Percentiles rank a stretch among this genome's conserved stretches.
Evolutionary conservation across 2,113 vertebrate genomes (phyloP).

Genomic region (Eulacestoma nigropectus): DNA sequence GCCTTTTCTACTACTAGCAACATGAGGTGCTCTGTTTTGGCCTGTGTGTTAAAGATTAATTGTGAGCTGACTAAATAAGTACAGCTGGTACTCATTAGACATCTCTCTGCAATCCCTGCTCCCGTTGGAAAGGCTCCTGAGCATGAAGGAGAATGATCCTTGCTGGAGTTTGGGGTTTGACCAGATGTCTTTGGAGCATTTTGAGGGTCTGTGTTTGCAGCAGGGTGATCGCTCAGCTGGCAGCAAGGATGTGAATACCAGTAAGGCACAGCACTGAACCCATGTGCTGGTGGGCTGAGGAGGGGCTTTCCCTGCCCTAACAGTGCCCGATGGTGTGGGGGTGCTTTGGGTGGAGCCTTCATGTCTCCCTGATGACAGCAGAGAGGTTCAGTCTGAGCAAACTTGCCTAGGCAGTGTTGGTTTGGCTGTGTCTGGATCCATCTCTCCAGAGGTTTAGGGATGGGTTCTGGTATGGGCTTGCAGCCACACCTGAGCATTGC

Average conservation of each 20-base stretch:
- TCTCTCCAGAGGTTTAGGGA: background rate
- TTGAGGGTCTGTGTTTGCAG: background rate
- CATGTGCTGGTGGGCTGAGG: background rate
- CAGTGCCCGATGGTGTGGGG: background rate
- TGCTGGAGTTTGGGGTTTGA: background rate
- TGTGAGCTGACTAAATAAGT: background rate
- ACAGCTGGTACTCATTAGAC: background rate
- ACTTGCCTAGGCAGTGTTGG: rapidly evolving
- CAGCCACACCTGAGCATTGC: background rate
- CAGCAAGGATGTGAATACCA: background rate
- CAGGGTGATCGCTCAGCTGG: background rate
- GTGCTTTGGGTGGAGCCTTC: background rate
- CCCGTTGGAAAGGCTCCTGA: background rate
- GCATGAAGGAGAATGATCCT: background rate
- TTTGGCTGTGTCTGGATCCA: background rate
- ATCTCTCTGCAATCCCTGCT: background rate
- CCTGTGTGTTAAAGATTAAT: background rate
- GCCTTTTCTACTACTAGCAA: background rate
- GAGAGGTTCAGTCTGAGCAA: background rate
- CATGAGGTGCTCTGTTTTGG: background rate
- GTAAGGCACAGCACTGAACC: background rate
- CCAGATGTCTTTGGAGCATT: background rate
- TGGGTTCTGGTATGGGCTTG: background rate
- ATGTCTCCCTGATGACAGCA: background rate
- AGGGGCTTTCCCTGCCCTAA: background rate